Evolutionary conservation across 2,797 vertebrate species (phyloP).

Genomic region (Neostethus bicornis): DNA sequence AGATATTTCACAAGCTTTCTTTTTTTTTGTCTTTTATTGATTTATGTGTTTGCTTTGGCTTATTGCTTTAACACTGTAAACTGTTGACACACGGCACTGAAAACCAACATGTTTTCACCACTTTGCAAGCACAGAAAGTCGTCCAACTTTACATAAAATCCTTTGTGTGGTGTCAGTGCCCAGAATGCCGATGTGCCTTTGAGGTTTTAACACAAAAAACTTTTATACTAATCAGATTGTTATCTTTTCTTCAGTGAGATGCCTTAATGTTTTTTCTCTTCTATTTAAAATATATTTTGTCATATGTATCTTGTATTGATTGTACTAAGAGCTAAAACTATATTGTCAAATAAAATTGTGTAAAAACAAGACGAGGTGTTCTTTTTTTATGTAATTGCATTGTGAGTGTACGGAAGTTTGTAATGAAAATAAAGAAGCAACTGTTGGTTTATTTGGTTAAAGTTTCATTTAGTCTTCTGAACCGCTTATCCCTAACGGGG

Average conservation of each 20-base stretch:
- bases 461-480: no score
- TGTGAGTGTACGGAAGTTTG: constrained; percentile 2
- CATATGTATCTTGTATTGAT: constrained; percentile 75
- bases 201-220: constrained; percentile 48
- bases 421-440: neutral
- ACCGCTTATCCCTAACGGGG: no score
- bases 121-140: constrained; percentile 40
- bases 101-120: constrained; percentile 53
- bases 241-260: constrained; percentile 54
- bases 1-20: constrained; percentile 60
- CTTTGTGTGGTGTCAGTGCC: constrained; percentile 51
- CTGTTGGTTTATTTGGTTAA: neutral
- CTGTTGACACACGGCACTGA: constrained; percentile 52
- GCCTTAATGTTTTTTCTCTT: constrained; percentile 63
- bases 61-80: constrained; percentile 59
- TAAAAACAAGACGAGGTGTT: constrained; percentile 59
- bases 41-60: constrained; percentile 54
- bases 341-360: constrained; percentile 87
- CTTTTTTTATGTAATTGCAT: constrained; percentile 17
- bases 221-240: constrained; percentile 54
- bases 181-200: constrained; percentile 63
- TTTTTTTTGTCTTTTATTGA: constrained; percentile 58
- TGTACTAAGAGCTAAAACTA: constrained; percentile 85
- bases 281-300: constrained; percentile 84
- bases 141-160: constrained; percentile 29